A percentile compares a stretch with the other conserved stretches of the same genome.
phyloP scores from a whole-genome alignment of 2,888 invertebrate species.

The Graphium colonna region DNA sequence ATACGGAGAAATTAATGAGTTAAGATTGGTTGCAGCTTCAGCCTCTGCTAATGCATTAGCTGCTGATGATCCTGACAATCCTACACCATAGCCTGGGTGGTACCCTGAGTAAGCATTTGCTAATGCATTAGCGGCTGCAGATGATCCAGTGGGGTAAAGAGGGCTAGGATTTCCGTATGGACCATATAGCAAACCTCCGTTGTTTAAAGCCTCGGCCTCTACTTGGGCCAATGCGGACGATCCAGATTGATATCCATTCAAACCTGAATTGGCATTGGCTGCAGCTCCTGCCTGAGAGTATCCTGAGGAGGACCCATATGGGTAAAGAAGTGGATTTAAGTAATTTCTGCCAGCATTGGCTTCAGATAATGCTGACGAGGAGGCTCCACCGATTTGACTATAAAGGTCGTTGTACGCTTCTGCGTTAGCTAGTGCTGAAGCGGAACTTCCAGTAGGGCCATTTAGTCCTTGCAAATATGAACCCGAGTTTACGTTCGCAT shows the following conservation, averaged over 20 bases:
- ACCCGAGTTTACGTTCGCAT: constrained; percentile 5
- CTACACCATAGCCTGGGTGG: background rate
- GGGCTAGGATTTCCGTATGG: background rate
- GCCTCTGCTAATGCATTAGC: constrained; percentile 14
- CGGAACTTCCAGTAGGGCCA: background rate
- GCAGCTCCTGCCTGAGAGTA: background rate
- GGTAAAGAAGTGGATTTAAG: background rate
- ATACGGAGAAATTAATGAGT: background rate
- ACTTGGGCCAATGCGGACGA: constrained; percentile 12
- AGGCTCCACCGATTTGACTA: background rate
- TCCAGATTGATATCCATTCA: background rate
- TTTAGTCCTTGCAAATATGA: background rate
- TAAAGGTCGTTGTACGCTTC: background rate
- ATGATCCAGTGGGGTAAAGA: constrained; percentile 1
- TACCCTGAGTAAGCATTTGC: constrained; percentile 12
- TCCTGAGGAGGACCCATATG: background rate
- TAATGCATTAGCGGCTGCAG: constrained; percentile 6
- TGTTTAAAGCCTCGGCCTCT: constrained; percentile 4
- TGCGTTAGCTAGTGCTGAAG: constrained; percentile 8
- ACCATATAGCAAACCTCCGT: background rate
- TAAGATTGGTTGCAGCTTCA: background rate
- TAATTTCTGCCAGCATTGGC: background rate
- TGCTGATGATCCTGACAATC: background rate
- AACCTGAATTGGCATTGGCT: background rate
- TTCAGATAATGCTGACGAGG: background rate